These are phyloP conservation scores for Poecile atricapillus DNA, from an alignment of 2,113 vertebrate species.

Conservation along the genomic window DNA sequence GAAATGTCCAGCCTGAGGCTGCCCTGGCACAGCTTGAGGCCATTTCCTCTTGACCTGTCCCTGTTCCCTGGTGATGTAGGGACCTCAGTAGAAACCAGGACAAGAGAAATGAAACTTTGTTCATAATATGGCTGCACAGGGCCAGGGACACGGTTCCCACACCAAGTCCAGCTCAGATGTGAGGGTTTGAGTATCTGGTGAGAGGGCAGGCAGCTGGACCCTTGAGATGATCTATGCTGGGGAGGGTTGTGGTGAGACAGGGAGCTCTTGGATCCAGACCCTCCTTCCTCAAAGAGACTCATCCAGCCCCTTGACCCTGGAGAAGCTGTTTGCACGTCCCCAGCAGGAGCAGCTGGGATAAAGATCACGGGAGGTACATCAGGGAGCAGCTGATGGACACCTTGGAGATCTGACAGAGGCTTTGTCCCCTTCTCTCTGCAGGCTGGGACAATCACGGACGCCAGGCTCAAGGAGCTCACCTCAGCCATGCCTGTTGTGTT, in stretches of 20 bases:
- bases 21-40: neutral
- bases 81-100: neutral
- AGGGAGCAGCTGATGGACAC: neutral
- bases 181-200: neutral
- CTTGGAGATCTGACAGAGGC: neutral
- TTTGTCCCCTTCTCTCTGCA: conserved; percentile 42
- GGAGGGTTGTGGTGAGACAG: neutral
- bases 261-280: neutral
- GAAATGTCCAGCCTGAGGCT: neutral
- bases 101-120: neutral
- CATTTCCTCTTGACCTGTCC: neutral
- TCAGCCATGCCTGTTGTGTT: conserved; percentile 87
- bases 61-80: neutral
- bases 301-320: neutral
- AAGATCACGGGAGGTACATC: fast-evolving
- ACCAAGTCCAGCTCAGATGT: neutral
- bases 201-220: neutral
- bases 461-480: conserved; percentile 88
- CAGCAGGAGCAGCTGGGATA: too few relatives aligned
- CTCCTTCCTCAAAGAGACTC: neutral
- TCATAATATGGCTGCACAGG: neutral
- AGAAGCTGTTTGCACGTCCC: neutral
- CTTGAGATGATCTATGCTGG: fast-evolving
- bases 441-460: conserved; percentile 82
- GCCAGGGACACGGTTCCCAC: neutral